Percentiles rank a stretch among this genome's conserved stretches.
phyloP scores from a whole-genome alignment of 2,797 vertebrate genomes.

The Apogon talboti region DNA sequence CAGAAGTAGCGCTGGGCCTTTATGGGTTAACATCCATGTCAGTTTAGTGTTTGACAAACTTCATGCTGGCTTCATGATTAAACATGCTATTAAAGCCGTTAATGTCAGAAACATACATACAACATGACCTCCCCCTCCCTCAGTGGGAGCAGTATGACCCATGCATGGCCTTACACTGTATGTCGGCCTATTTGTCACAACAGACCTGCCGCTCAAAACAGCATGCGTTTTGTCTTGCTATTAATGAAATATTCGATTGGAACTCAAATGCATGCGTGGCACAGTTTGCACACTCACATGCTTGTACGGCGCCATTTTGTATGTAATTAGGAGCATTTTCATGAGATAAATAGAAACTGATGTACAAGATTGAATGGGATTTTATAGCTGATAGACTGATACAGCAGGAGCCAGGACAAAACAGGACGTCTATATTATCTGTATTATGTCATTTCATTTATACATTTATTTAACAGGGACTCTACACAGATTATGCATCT shows the following conservation, averaged over 20 bases:
- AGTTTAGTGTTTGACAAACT: constrained; percentile 24
- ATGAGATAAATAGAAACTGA: background rate
- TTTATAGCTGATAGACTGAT: no score
- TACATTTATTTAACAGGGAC: no score
- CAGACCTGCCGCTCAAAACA: constrained; percentile 49
- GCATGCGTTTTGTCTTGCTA: constrained; percentile 64
- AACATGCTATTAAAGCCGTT: constrained; percentile 10
- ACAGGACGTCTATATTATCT: no score
- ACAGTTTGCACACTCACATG: constrained; percentile 56
- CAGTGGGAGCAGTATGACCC: constrained; percentile 34
- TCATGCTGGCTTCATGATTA: constrained; percentile 35
- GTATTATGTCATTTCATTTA: no score
- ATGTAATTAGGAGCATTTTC: constrained; percentile 36
- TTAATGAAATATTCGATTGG: constrained; percentile 9
- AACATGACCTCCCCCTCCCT: background rate
- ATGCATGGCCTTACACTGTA: constrained; percentile 57
- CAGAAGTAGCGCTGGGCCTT: no score
- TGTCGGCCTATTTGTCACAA: constrained; percentile 47
- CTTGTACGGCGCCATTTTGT: constrained; percentile 67
- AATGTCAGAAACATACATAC: no score
- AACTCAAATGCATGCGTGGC: constrained; percentile 49
- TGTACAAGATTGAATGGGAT: background rate
- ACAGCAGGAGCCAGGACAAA: no score
- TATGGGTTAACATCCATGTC: constrained; percentile 4
- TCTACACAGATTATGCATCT: no score